phyloP scores from a whole-genome alignment of 1,140 invertebrate species.

The Gryllus bimaculatus region DNA sequence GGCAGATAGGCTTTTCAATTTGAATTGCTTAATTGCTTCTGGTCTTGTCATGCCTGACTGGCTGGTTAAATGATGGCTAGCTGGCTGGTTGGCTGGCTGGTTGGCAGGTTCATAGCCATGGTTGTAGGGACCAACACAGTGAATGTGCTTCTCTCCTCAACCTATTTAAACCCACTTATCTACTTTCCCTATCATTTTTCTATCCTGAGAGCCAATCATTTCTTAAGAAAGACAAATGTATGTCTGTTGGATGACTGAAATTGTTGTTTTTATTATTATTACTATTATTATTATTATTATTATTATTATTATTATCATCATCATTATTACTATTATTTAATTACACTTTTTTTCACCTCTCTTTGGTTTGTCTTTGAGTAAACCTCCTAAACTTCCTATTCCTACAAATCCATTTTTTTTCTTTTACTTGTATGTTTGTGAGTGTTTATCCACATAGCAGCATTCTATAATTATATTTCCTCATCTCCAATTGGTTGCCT shows the following conservation, averaged over 20 bases:
- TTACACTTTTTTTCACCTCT: no score
- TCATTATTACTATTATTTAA: no score
- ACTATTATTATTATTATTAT: no score
- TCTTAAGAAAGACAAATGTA: background rate
- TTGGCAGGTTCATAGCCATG: background rate
- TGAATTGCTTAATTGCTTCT: constrained; percentile 1
- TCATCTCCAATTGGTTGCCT: no score
- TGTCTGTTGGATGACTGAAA: background rate
- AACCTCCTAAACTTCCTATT: no score
- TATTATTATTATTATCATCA: no score
- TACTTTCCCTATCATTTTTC: background rate
- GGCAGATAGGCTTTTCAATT: background rate
- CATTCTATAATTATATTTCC: no score
- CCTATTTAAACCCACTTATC: background rate
- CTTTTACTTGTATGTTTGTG: no score
- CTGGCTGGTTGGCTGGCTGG: background rate
- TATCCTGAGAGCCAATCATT: background rate
- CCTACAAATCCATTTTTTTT: no score
- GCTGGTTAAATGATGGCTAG: background rate
- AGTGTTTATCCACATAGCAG: no score
- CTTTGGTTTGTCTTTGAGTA: no score
- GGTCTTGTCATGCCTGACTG: background rate
- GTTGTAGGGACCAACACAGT: constrained; percentile 3
- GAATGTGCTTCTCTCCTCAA: constrained; percentile 1
- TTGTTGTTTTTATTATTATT: no score